phyloP scores from a whole-genome alignment of 2,888 invertebrate genomes.

The Harpagoxenus sublaevis region DNA sequence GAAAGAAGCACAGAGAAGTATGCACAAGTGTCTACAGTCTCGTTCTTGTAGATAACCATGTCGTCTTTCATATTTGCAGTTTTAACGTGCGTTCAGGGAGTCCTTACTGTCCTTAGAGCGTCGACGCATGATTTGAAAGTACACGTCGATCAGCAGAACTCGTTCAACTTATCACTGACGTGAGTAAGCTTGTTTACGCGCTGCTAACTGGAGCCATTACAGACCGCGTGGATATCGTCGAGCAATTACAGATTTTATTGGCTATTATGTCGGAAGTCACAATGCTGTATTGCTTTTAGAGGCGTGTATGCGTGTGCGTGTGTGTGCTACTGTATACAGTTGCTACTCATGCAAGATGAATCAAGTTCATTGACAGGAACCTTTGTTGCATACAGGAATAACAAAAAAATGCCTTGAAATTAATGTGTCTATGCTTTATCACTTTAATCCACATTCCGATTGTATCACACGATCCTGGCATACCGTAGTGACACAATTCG shows the following conservation, averaged over 20 bases:
- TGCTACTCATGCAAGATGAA: background rate
- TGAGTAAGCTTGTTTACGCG: slow-evolving; percentile 85
- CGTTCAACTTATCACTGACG: slow-evolving; percentile 88
- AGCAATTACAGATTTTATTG: slow-evolving; percentile 34
- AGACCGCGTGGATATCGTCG: background rate
- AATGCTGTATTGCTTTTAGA: background rate
- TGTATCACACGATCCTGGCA: background rate
- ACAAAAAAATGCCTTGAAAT: background rate
- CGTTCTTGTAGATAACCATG: background rate
- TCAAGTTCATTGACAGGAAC: background rate
- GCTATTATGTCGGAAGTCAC: background rate
- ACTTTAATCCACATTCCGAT: slow-evolving; percentile 10
- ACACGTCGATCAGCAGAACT: slow-evolving; percentile 87
- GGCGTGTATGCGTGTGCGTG: background rate
- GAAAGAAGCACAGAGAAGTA: background rate
- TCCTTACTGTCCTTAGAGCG: slow-evolving; percentile 85
- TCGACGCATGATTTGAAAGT: slow-evolving; percentile 89
- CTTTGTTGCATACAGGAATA: background rate
- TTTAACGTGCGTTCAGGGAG: slow-evolving; percentile 71
- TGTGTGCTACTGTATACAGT: background rate
- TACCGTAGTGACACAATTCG: background rate
- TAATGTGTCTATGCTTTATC: background rate
- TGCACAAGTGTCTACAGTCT: background rate
- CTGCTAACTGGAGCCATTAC: background rate
- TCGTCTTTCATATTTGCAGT: slow-evolving; percentile 67